Conservation (phyloP, 2,888 invertebrate genomes). For the Diaprepes abbreviatus region DNA sequence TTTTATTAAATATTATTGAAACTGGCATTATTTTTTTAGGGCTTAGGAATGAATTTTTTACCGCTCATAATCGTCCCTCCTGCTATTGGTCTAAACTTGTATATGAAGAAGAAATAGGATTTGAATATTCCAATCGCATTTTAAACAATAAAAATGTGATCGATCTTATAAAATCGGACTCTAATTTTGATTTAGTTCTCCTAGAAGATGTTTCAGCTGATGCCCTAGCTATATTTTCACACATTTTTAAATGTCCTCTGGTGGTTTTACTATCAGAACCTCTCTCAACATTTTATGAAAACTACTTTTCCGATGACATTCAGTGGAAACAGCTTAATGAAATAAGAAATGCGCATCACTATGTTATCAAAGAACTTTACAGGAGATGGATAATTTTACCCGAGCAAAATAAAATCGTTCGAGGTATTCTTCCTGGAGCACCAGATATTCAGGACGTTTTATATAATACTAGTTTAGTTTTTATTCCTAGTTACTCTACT, state of each 20-base stretch:
- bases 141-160: slow-evolving; percentile 26
- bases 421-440: slow-evolving; percentile 11
- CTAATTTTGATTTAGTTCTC: slow-evolving; percentile 25
- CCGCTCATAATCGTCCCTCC: not conserved
- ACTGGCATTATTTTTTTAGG: slow-evolving; percentile 27
- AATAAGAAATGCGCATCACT: slow-evolving; percentile 9
- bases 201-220: slow-evolving; percentile 26
- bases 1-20: too few species aligned
- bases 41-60: not conserved
- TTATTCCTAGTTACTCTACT: slow-evolving; percentile 28
- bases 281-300: slow-evolving; percentile 24
- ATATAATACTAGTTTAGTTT: slow-evolving; percentile 26
- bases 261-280: slow-evolving; percentile 31
- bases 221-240: slow-evolving; percentile 20
- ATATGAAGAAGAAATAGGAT: slow-evolving; percentile 19
- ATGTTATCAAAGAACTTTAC: slow-evolving; percentile 19
- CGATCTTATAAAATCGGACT: slow-evolving; percentile 4
- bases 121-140: slow-evolving; percentile 9
- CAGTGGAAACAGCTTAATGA: slow-evolving; percentile 8
- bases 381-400: slow-evolving; percentile 9
- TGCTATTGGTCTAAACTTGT: slow-evolving; percentile 23
- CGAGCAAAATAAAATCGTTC: slow-evolving; percentile 12
- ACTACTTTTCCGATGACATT: slow-evolving; percentile 13
- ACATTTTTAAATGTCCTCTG: slow-evolving; percentile 32
- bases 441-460: slow-evolving; percentile 20